Evolutionary conservation across 2,888 invertebrate species (phyloP), one percentile per base, ranked within the genome.

Genomic region (Lissocephala sabroskyi): DNA sequence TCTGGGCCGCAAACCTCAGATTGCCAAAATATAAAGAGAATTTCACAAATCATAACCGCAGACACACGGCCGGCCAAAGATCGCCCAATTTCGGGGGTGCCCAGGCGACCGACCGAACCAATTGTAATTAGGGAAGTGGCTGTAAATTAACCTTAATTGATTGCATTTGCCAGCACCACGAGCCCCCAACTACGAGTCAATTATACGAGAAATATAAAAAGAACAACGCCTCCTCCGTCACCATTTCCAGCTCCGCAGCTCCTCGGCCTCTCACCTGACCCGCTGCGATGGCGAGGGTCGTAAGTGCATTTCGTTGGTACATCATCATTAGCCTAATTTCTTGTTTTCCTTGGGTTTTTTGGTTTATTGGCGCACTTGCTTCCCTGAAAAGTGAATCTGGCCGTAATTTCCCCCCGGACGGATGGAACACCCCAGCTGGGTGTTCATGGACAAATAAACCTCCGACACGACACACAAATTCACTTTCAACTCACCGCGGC

Each of bases 101-200:
- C 4, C 3, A 23, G 7, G 23, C 3, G 23, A 23, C 4, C 3
- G 23, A 23, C 32, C 29, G 41, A 41, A 10, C 41, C 36, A 0
- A 39, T 49, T 56, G 70, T 77, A 70, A 71, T 71, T 71, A 70
- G 71, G 71, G 78, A 71, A 71, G 71, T 71, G 67, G 78, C 56
- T 56, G 50, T 59, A 61, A 74, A 71, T 71, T 71, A 71, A 71
- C 71, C 71, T 70, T 74, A 77, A 71, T 71, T 70, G 75, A 71
- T 77, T 71, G 75, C 75, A 65, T 70, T 77, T 74, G 71, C 16
- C 13, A 26, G 36, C 16, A 17, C 9, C n/a, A 16, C 11, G n/a
- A 45, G 19, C 33, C 45, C 45, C 67, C 4, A 23, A 68, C 73
- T 67, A 44, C 62, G 68, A 33, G 47, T 59, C 68, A 5, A 67